Evolutionary conservation across 1,140 invertebrate genomes (phyloP).

Genomic region (Drosophila arawakana): DNA sequence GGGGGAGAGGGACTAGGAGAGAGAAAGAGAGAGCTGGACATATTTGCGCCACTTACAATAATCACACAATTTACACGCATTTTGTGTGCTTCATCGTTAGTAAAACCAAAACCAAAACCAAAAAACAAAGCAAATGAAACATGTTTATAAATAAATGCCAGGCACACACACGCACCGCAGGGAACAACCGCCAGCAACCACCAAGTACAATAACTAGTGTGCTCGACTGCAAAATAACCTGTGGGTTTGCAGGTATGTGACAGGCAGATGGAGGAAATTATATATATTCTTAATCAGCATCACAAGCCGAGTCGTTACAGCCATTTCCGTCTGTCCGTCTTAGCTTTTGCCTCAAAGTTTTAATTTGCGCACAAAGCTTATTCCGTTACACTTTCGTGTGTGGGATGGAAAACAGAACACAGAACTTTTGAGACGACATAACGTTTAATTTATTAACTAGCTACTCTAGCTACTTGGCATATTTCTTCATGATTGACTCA

Average conservation of each 20-base stretch:
- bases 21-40: neutral
- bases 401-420: too few species aligned
- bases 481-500: neutral
- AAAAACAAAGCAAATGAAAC: conserved; percentile 50
- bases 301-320: too few species aligned
- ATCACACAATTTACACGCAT: conserved; percentile 81
- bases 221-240: neutral
- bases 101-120: conserved; percentile 11
- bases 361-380: too few species aligned
- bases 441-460: too few species aligned
- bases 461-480: too few species aligned
- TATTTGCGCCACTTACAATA: conserved; percentile 72
- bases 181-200: conserved; percentile 8
- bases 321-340: too few species aligned
- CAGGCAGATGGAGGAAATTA: too few species aligned
- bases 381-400: too few species aligned
- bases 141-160: conserved; percentile 72
- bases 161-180: conserved; percentile 40
- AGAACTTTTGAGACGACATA: too few species aligned
- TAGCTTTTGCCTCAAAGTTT: too few species aligned
- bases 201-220: neutral
- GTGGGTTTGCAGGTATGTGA: too few species aligned
- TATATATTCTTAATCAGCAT: too few species aligned
- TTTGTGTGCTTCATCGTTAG: conserved; percentile 45
- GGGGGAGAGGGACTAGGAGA: neutral